These are phyloP conservation scores for Craterocephalus amniculus DNA, from an alignment of 2,797 vertebrate genomes.

Conservation along the genomic window DNA sequence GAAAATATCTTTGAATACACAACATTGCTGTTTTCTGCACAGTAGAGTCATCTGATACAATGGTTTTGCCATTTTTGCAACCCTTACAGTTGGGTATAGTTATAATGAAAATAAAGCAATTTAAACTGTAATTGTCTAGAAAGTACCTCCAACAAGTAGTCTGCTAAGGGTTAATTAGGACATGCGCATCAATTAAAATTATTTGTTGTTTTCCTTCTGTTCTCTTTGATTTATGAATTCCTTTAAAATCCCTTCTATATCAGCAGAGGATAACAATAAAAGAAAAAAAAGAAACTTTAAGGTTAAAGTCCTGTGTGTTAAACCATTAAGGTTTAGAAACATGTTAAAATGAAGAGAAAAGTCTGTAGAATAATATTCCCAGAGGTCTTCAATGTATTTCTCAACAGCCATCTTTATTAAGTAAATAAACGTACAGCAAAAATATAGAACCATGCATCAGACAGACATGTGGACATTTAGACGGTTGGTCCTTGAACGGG, in stretches of 20 bases:
- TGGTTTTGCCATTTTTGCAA: constrained; percentile 1
- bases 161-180: background rate
- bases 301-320: too few species aligned
- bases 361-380: constrained; percentile 20
- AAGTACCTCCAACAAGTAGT: background rate
- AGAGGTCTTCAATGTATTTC: constrained; percentile 22
- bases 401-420: constrained; percentile 80
- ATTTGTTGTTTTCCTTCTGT: background rate
- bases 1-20: constrained; percentile 30
- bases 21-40: constrained; percentile 7
- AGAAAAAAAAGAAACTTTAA: too few species aligned
- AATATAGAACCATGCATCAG: constrained; percentile 83
- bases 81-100: background rate
- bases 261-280: background rate
- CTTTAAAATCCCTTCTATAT: too few species aligned
- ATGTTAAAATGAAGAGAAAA: background rate
- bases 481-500: constrained; percentile 69
- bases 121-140: background rate
- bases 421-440: constrained; percentile 80
- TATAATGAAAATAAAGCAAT: background rate
- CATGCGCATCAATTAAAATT: background rate
- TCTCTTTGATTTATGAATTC: too few species aligned
- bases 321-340: too few species aligned
- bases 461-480: constrained; percentile 66
- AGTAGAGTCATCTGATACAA: constrained; percentile 3